Conservation (phyloP, 2,888 invertebrate species). For the Hydrotaea cyrtoneurina region DNA sequence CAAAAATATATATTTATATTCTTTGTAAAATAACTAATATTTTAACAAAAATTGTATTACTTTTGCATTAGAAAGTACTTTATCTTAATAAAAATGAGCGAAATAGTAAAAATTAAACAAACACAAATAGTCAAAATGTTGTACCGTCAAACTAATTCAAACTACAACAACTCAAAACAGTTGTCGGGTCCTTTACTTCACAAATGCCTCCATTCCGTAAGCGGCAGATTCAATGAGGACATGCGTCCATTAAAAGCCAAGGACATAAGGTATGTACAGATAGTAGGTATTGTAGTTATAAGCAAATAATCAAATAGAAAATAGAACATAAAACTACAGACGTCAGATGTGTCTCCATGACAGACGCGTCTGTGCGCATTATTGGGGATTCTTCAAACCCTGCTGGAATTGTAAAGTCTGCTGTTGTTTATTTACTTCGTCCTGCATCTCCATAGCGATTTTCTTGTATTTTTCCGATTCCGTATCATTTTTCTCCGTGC, state of each 20-base stretch:
- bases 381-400: slow-evolving; percentile 77
- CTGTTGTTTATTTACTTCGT: slow-evolving; percentile 84
- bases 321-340: background rate
- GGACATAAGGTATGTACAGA: slow-evolving; percentile 32
- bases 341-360: background rate
- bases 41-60: slow-evolving; percentile 19
- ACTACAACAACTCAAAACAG: slow-evolving; percentile 27
- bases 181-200: slow-evolving; percentile 2
- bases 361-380: background rate
- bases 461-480: slow-evolving; percentile 88
- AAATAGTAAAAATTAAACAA: slow-evolving; percentile 28
- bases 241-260: background rate
- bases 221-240: background rate
- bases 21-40: slow-evolving; percentile 3
- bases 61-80: slow-evolving; percentile 47
- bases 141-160: background rate
- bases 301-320: slow-evolving; percentile 5
- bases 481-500: slow-evolving; percentile 87
- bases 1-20: slow-evolving; percentile 23
- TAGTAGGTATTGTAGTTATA: background rate
- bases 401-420: slow-evolving; percentile 82
- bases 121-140: background rate
- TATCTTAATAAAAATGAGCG: slow-evolving; percentile 31
- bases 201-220: background rate
- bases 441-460: slow-evolving; percentile 87